A percentile compares a stretch with the other conserved stretches of the same genome.
phyloP scores from a whole-genome alignment of 1,140 invertebrate species.

The Sitobion miscanthi region DNA sequence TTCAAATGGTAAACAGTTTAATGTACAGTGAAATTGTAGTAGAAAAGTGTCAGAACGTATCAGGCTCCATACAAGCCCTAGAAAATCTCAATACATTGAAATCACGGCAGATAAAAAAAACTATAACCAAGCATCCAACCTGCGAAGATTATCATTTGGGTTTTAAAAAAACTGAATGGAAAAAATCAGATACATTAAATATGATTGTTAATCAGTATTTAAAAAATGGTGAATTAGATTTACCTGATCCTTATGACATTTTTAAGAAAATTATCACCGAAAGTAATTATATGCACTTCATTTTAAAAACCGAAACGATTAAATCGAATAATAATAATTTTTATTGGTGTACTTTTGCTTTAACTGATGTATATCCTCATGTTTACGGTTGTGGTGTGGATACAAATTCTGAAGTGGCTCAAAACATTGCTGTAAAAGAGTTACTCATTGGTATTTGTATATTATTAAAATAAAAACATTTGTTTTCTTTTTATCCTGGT shows the following conservation, averaged over 20 bases:
- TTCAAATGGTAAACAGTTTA: slow-evolving; percentile 64
- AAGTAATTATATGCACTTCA: not conserved
- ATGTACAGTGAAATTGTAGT: slow-evolving; percentile 1
- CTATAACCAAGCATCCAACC: not conserved
- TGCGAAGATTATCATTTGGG: not conserved
- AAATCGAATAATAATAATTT: no score
- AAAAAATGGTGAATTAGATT: not conserved
- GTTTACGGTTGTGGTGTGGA: not conserved
- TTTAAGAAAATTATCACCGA: not conserved
- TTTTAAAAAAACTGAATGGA: not conserved
- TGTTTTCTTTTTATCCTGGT: not conserved
- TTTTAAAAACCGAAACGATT: no score
- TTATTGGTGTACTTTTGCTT: not conserved
- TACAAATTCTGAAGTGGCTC: not conserved
- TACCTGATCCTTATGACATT: not conserved
- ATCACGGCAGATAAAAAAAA: not conserved
- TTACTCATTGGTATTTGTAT: slow-evolving; percentile 9
- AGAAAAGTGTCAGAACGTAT: not conserved
- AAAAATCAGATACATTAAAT: not conserved
- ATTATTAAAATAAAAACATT: not conserved
- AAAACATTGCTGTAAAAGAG: not conserved
- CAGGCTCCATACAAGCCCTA: not conserved
- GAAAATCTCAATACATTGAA: not conserved
- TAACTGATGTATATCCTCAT: slow-evolving; percentile 3
- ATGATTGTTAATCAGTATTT: not conserved